phyloP scores from a whole-genome alignment of 1,140 invertebrate genomes.

The Forficula auricularia region DNA sequence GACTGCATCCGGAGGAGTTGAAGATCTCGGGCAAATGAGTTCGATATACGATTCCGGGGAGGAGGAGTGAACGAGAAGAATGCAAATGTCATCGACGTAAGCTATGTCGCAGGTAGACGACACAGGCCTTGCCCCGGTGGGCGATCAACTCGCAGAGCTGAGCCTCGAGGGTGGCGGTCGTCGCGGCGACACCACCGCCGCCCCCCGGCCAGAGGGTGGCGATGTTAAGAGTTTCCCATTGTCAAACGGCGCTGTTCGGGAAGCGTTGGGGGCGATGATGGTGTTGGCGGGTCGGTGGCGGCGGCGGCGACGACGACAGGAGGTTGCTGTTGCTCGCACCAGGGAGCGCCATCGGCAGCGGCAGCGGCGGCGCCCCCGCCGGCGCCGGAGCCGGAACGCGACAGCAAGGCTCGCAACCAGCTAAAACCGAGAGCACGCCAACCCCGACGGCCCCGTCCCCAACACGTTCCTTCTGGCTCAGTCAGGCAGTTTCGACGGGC shows the following conservation, averaged over 20 bases:
- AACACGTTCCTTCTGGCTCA: not conserved
- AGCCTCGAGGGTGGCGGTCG: constrained; percentile 27
- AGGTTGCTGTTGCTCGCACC: no score
- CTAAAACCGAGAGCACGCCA: constrained; percentile 25
- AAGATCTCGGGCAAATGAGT: no score
- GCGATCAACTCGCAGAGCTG: constrained; percentile 33
- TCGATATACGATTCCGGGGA: no score
- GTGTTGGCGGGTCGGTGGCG: no score
- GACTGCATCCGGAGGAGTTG: no score
- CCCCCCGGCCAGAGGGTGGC: constrained; percentile 8
- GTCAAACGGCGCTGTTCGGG: constrained; percentile 48
- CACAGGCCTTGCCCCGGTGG: constrained; percentile 34
- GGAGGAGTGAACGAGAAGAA: no score
- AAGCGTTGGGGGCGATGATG: constrained; percentile 34
- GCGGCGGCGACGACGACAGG: no score
- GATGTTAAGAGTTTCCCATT: constrained; percentile 41
- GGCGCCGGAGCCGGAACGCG: constrained; percentile 34
- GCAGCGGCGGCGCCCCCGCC: constrained; percentile 29
- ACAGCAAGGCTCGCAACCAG: constrained; percentile 44
- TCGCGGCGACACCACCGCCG: constrained; percentile 16
- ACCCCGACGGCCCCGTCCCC: constrained; percentile 23
- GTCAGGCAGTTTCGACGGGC: not conserved
- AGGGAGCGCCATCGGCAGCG: not conserved
- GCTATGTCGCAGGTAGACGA: constrained; percentile 33
- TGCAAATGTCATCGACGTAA: constrained; percentile 10